These are phyloP conservation scores for Brachylomia viminalis DNA, from an alignment of 2,888 invertebrate species.

Conservation along the genomic window DNA sequence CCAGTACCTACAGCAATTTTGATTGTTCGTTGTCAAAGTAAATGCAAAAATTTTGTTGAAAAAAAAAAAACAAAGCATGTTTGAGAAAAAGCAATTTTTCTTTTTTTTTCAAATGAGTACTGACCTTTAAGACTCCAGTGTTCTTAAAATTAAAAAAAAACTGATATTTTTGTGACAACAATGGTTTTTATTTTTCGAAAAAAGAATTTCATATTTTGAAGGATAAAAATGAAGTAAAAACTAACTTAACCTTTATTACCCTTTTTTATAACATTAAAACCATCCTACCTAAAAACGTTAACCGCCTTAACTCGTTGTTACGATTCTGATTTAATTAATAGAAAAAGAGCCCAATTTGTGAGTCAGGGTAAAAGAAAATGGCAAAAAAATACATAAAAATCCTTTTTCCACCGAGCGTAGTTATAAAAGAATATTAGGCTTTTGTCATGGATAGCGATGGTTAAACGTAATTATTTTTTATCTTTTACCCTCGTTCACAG, in stretches of 20 bases:
- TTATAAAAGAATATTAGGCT: conserved; percentile 62
- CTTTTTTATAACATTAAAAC: conserved; percentile 8
- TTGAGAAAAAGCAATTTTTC: too few relatives aligned
- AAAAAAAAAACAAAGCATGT: too few relatives aligned
- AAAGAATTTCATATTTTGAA: neutral
- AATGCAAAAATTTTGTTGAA: too few relatives aligned
- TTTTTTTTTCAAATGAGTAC: too few relatives aligned
- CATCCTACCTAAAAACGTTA: conserved; percentile 13
- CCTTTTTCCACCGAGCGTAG: conserved; percentile 41
- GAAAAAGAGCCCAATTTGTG: conserved; percentile 56
- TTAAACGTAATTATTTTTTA: conserved; percentile 67
- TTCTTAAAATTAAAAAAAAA: neutral
- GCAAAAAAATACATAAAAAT: conserved; percentile 42
- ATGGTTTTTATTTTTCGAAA: neutral
- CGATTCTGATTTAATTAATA: conserved; percentile 53
- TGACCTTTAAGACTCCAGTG: neutral
- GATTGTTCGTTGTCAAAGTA: too few relatives aligned
- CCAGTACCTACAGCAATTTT: too few relatives aligned
- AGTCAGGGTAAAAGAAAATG: conserved; percentile 24
- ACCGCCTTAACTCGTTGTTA: conserved; percentile 23
- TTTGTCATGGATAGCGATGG: conserved; percentile 54
- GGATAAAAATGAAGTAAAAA: neutral
- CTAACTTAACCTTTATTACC: conserved; percentile 18
- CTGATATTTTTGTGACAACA: neutral
- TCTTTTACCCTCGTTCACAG: conserved; percentile 23